Percentiles rank a stretch among this genome's conserved stretches.
phyloP scores from a whole-genome alignment of 2,888 invertebrate species.

The Perizoma affinitatum region DNA sequence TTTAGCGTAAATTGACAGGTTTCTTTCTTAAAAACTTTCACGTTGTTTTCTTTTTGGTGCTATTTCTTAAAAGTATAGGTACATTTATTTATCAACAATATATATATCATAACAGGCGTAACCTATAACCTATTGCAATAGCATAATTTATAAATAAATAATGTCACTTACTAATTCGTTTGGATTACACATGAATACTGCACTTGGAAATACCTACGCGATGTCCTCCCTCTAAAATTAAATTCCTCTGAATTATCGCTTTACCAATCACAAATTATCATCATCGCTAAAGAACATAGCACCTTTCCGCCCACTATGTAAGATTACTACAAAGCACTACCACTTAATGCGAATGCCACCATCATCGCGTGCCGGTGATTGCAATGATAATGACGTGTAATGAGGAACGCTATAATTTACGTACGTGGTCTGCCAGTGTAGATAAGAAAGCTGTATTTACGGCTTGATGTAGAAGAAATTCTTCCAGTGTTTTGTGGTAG shows the following conservation, averaged over 20 bases:
- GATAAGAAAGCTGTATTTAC: conserved; percentile 20
- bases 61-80: no score
- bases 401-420: conserved; percentile 24
- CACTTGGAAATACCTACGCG: no score
- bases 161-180: no score
- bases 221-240: background rate
- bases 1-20: no score
- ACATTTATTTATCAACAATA: no score
- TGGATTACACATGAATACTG: no score
- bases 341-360: conserved; percentile 15
- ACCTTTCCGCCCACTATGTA: conserved; percentile 14
- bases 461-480: conserved; percentile 8
- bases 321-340: conserved; percentile 22
- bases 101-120: no score
- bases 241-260: background rate
- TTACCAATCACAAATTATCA: conserved; percentile 5
- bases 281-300: conserved; percentile 4
- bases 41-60: no score
- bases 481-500: background rate
- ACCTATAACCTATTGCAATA: no score
- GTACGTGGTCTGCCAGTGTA: background rate
- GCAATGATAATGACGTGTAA: conserved; percentile 27
- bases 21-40: no score
- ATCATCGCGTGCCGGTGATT: conserved; percentile 36
- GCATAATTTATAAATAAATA: no score